Evolutionary conservation across 2,888 invertebrate genomes (phyloP).

Genomic region (Balanococcus diminutus): DNA sequence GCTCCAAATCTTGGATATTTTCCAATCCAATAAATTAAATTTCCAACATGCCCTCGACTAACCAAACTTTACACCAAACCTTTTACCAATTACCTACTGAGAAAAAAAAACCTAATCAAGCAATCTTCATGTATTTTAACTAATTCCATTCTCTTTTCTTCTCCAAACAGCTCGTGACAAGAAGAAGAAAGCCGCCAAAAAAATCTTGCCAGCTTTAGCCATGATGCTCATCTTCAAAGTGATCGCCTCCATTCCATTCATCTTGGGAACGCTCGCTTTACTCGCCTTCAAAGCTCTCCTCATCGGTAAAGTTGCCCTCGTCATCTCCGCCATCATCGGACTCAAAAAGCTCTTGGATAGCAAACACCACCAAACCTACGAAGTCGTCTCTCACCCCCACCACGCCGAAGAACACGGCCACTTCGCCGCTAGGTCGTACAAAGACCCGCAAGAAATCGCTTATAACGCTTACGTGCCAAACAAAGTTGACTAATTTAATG

Average conservation of each 20-base stretch:
- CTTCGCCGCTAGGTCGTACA: constrained; percentile 73
- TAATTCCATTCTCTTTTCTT: not conserved
- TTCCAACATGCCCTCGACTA: not conserved
- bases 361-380: constrained; percentile 75
- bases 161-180: constrained; percentile 73
- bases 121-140: no score
- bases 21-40: no score
- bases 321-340: constrained; percentile 77
- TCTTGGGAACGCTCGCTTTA: constrained; percentile 77
- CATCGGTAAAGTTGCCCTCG: constrained; percentile 81
- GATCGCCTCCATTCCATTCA: constrained; percentile 77
- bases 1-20: no score
- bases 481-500: constrained; percentile 58
- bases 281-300: constrained; percentile 84
- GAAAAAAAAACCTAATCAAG: no score
- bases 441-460: constrained; percentile 73
- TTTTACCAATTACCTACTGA: no score
- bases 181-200: constrained; percentile 82
- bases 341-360: constrained; percentile 78
- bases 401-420: constrained; percentile 67
- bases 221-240: constrained; percentile 80
- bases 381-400: constrained; percentile 70
- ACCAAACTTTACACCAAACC: not conserved
- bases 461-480: constrained; percentile 70
- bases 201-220: constrained; percentile 76